A percentile compares a stretch with the other conserved stretches of the same genome.
phyloP scores from a whole-genome alignment of 2,113 vertebrate species.

The Gracilinanus agilis region DNA sequence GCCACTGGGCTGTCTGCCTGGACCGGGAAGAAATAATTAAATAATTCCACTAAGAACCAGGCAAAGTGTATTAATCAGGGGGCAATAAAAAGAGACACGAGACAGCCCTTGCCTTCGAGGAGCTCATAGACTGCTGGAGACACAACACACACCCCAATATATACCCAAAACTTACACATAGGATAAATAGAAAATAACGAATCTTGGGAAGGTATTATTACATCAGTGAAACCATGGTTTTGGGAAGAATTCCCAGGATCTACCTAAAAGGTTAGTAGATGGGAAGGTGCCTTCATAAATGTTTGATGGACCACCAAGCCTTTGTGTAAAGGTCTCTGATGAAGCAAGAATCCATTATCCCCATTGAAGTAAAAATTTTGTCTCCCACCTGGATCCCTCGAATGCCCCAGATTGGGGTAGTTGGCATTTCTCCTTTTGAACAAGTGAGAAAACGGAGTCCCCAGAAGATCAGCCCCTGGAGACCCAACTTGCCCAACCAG shows the following conservation, averaged over 20 bases:
- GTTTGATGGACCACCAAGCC: too few species aligned
- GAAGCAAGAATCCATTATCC: neutral
- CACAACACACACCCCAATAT: neutral
- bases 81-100: neutral
- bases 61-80: too few species aligned
- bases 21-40: neutral
- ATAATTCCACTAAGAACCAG: neutral
- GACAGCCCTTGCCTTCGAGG: neutral
- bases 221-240: neutral
- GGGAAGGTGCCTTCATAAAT: neutral
- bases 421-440: neutral
- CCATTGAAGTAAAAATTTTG: neutral
- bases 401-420: neutral
- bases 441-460: neutral
- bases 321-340: neutral
- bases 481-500: neutral
- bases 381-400: neutral
- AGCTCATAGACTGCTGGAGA: neutral
- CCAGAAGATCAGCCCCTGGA: neutral
- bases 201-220: neutral
- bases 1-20: neutral
- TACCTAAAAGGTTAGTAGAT: neutral
- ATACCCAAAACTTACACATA: neutral
- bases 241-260: neutral
- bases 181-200: neutral